Evolutionary conservation across 1,140 invertebrate genomes (phyloP).

Genomic region (Dufourea novaeangliae): DNA sequence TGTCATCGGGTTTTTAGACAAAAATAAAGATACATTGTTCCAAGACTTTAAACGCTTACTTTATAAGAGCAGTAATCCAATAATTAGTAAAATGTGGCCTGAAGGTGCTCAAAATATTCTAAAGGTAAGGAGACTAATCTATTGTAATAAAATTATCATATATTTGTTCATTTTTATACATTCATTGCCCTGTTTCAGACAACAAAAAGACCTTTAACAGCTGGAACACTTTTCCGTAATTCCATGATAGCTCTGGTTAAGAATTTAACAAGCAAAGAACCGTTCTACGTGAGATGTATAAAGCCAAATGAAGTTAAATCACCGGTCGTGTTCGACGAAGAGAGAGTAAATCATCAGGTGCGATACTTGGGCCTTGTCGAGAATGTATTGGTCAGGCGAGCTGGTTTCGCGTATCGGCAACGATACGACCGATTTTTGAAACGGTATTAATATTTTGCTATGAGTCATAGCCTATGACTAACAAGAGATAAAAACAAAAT

Average conservation of each 20-base stretch:
- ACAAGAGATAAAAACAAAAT: neutral
- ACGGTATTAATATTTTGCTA: slow-evolving; percentile 80
- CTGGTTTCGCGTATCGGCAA: slow-evolving; percentile 96
- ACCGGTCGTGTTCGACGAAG: slow-evolving; percentile 89
- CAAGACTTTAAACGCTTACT: slow-evolving; percentile 97
- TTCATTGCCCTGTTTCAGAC: slow-evolving; percentile 84
- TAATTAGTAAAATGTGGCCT: slow-evolving; percentile 95
- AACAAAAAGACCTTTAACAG: slow-evolving; percentile 95
- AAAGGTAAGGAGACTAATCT: slow-evolving; percentile 83
- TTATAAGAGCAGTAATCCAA: slow-evolving; percentile 89
- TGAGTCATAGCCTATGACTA: too few species aligned
- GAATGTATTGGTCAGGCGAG: slow-evolving; percentile 95
- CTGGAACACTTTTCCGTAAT: slow-evolving; percentile 96
- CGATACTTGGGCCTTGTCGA: slow-evolving; percentile 95
- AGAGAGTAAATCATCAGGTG: slow-evolving; percentile 94
- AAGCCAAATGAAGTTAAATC: slow-evolving; percentile 98
- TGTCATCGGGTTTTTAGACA: slow-evolving; percentile 95
- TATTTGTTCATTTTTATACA: neutral
- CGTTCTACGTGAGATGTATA: slow-evolving; percentile 97
- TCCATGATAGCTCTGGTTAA: slow-evolving; percentile 96
- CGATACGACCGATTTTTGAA: slow-evolving; percentile 93
- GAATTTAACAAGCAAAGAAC: slow-evolving; percentile 94
- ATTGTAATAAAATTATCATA: neutral
- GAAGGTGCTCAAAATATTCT: slow-evolving; percentile 95
- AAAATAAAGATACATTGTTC: slow-evolving; percentile 97